Base-by-base conservation (phyloP, 2,797 vertebrate species). In the Octomys mimax region DNA sequence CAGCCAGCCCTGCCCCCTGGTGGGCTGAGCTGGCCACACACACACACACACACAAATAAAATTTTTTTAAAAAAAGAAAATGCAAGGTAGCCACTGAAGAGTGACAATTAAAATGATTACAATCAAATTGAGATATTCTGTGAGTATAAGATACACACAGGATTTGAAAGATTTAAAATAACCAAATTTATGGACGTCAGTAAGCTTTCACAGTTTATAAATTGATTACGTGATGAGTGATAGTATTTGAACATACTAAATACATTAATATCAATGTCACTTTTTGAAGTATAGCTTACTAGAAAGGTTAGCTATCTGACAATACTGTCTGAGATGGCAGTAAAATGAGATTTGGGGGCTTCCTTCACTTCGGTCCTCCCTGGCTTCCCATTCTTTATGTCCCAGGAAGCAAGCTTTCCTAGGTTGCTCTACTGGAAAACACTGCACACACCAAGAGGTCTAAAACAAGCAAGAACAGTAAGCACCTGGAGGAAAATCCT, bases 131-230 rank as follows among this genome's bases (percentile, higher is more conserved):
- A 92, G 46, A 83, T 59, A 33, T 46, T 54, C 39, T 82, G 0
- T 73, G 77, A 85, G 9, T 79, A 89, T 71, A 78, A 89, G 92
- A 64, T 75, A 64, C 5, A 75, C 2, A 89, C 26, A 80, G 33
- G 33, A 94, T 28, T 28, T 82, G 79, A 83, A 93, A 82, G 28
- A 54, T 42, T 92, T 70, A 89, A 95, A 94, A 81, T 77, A 86
- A 84, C 46, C 39, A 96, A 70, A n/a, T 75, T 84, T 49, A 79
- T 90, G 59, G 54, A 90, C 14, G 19, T 79, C 80, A 93, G 3
- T 91, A 91, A 57, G 14, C 77, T 73, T 93, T 71, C 78, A 87
- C 18, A 64, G 75, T 42, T 83, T 96, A 89, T 66, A 62, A 82
- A 77, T 1, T 91, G 57, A 88, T 61, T 42, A 75, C 28, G 28